Evolutionary conservation across 1,140 invertebrate genomes (phyloP).

Genomic region (Atta texana): DNA sequence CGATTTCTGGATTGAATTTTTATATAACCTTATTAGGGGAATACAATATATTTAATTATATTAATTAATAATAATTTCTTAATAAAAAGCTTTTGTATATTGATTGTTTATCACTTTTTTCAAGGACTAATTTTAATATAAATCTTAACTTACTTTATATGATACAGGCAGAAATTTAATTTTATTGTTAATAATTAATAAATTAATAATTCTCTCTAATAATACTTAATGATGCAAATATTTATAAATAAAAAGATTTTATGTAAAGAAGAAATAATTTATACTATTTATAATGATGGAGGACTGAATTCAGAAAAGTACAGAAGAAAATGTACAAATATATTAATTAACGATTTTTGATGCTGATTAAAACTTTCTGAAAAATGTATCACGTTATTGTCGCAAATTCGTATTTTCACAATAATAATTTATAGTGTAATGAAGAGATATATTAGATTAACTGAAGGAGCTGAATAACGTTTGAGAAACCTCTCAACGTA

Average conservation of each 20-base stretch:
- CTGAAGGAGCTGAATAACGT: constrained; percentile 45
- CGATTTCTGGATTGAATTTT: background rate
- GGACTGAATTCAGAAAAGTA: background rate
- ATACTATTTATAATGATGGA: background rate
- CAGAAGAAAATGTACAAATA: background rate
- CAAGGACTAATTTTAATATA: background rate
- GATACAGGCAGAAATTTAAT: background rate
- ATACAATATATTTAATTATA: background rate
- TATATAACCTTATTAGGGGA: background rate
- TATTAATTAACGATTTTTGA: background rate
- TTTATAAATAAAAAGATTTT: background rate
- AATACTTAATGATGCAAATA: background rate
- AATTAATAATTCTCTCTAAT: background rate
- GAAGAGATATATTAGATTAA: constrained; percentile 50
- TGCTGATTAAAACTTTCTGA: background rate
- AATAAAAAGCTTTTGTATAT: background rate
- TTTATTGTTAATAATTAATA: background rate
- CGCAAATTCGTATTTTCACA: background rate
- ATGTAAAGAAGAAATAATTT: background rate
- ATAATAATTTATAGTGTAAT: constrained; percentile 41
- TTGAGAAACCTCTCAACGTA: constrained; percentile 50
- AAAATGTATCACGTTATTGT: constrained; percentile 12
- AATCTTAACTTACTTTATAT: background rate
- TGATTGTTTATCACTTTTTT: background rate
- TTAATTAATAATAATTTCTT: background rate